Evolutionary conservation across 92 coral and sea anemone species (phyloP).

Genomic region (Pocillopora meandrina): DNA sequence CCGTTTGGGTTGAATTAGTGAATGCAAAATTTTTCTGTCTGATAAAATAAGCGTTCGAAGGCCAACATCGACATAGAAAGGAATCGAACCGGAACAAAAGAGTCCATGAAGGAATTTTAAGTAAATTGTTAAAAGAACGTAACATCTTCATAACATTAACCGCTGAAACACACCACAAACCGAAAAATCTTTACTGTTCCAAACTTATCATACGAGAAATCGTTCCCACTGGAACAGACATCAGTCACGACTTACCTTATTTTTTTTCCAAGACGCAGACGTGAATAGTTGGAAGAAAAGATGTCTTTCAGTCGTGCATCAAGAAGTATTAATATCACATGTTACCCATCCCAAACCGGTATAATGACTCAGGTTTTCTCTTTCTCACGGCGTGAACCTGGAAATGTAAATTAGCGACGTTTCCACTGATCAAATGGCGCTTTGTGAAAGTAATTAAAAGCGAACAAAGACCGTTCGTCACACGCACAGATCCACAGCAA

Average conservation of each 20-base stretch:
- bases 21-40: too few relatives aligned
- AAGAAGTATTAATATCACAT: neutral
- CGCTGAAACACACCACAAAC: neutral
- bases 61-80: too few relatives aligned
- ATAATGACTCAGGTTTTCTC: neutral
- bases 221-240: neutral
- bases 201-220: neutral
- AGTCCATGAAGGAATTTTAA: neutral
- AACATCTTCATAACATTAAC: neutral
- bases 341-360: conserved; percentile 8
- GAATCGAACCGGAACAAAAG: neutral
- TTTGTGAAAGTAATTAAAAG: conserved; percentile 33
- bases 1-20: too few relatives aligned
- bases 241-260: conserved; percentile 16
- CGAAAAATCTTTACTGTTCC: neutral
- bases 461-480: conserved; percentile 28
- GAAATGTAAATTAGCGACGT: conserved; percentile 25
- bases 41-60: too few relatives aligned
- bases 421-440: conserved; percentile 17
- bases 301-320: conserved; percentile 7
- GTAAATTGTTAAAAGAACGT: neutral
- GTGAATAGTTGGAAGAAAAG: neutral
- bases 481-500: conserved; percentile 23
- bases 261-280: neutral
- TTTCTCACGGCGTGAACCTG: neutral